Evolutionary conservation across 2,113 vertebrate species (phyloP).

Genomic region (Reinhardtius hippoglossoides): DNA sequence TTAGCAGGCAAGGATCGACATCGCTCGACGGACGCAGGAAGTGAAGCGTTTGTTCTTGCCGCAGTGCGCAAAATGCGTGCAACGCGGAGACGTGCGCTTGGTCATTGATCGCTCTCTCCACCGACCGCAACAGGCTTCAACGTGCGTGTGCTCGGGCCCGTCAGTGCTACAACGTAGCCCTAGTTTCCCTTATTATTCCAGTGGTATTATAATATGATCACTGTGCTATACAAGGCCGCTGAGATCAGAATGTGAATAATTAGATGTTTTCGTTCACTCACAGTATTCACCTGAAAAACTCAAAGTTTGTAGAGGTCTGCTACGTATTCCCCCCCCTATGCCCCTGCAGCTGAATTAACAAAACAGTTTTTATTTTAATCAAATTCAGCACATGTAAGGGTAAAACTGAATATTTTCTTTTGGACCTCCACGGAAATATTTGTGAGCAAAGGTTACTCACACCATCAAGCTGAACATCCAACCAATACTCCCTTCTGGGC

Average conservation of each 20-base stretch:
- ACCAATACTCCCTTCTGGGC: slow-evolving; percentile 7
- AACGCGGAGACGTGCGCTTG: too few species aligned
- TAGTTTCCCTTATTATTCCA: neutral
- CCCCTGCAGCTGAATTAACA: slow-evolving; percentile 35
- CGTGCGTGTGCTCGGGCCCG: too few species aligned
- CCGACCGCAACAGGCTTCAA: too few species aligned
- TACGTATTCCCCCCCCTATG: slow-evolving; percentile 14
- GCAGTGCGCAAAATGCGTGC: too few species aligned
- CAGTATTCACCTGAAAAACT: slow-evolving; percentile 53
- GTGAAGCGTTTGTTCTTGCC: too few species aligned
- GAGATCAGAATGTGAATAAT: slow-evolving; percentile 68
- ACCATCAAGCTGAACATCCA: slow-evolving; percentile 44
- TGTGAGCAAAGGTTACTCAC: slow-evolving; percentile 21
- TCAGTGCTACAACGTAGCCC: too few species aligned
- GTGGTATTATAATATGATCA: slow-evolving; percentile 1
- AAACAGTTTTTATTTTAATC: slow-evolving; percentile 50
- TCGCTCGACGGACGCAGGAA: too few species aligned
- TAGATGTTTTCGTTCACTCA: slow-evolving; percentile 30
- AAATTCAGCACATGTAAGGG: slow-evolving; percentile 46
- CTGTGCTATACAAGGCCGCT: neutral
- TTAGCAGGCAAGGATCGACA: too few species aligned
- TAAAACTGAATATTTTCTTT: slow-evolving; percentile 55
- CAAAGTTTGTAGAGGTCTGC: slow-evolving; percentile 28
- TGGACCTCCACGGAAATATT: slow-evolving; percentile 28
- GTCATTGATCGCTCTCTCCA: too few species aligned